These are phyloP conservation scores for Thysanoteuthis rhombus DNA, from an alignment of 2,888 invertebrate genomes.

Conservation along the genomic window DNA sequence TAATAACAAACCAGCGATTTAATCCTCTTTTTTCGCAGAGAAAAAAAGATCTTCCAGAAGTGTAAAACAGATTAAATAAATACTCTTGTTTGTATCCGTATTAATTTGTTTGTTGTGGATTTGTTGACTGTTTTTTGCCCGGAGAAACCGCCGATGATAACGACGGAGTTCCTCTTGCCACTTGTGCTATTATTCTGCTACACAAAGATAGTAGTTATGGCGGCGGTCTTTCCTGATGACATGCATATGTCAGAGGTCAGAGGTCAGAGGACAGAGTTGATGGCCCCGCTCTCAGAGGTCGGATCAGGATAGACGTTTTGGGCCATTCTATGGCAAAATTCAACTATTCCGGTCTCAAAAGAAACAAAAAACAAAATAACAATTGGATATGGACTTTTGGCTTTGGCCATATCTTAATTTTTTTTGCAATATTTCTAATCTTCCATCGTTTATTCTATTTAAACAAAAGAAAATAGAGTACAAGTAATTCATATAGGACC, in stretches of 20 bases:
- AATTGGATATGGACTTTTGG: no score
- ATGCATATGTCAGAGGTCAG: not conserved
- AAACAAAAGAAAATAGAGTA: no score
- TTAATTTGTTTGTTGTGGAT: not conserved
- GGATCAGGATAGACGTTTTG: no score
- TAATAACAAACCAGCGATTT: not conserved
- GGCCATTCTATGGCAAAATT: no score
- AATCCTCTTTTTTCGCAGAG: not conserved
- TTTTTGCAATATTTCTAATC: no score
- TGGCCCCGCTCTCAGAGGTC: slow-evolving; percentile 18
- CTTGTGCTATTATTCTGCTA: not conserved
- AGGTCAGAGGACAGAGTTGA: not conserved
- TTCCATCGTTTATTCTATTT: no score
- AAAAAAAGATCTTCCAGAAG: not conserved
- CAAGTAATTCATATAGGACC: no score
- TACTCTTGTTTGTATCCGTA: not conserved
- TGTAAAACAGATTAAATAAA: not conserved
- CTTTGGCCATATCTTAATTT: no score
- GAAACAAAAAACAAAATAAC: no score
- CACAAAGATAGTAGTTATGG: slow-evolving; percentile 12
- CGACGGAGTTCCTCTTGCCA: not conserved
- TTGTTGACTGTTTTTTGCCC: not conserved
- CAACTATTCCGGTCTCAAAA: no score
- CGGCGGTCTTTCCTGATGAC: no score
- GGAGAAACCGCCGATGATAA: no score